These are phyloP conservation scores for Triops longicaudatus DNA, from an alignment of 1,140 invertebrate species.

Conservation along the genomic window DNA sequence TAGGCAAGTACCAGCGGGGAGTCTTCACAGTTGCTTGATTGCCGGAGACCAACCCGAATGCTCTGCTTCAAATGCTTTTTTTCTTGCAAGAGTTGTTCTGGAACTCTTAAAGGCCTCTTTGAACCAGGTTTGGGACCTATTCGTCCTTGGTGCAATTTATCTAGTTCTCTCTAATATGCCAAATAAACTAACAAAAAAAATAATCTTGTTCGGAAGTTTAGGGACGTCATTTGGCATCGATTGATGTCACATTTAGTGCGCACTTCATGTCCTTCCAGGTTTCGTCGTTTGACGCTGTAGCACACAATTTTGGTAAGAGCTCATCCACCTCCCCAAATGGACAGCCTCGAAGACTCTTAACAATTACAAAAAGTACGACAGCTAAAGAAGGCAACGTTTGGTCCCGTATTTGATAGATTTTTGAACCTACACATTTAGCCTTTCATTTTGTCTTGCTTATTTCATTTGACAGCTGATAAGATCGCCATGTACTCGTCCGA, in stretches of 20 bases:
- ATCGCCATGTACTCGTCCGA: background rate
- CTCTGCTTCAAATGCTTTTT: too few relatives aligned
- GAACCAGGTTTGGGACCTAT: too few relatives aligned
- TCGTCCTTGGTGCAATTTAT: too few relatives aligned
- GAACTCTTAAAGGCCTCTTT: too few relatives aligned
- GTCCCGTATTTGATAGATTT: background rate
- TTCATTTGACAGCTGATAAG: conserved; percentile 7
- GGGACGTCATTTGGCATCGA: background rate
- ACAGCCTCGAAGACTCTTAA: background rate
- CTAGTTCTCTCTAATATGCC: too few relatives aligned
- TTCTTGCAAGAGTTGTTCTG: too few relatives aligned
- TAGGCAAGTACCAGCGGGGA: background rate
- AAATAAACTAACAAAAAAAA: too few relatives aligned
- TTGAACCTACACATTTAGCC: background rate
- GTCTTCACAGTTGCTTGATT: too few relatives aligned
- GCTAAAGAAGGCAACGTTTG: too few relatives aligned
- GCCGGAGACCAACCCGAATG: too few relatives aligned
- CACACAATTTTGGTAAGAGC: background rate
- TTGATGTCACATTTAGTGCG: background rate
- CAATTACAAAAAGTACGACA: background rate
- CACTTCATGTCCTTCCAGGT: background rate
- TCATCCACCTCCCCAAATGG: background rate
- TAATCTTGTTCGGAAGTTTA: too few relatives aligned
- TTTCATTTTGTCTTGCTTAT: background rate
- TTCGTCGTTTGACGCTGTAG: background rate